Conservation (phyloP, 2,797 vertebrate species). For the Rhyacichthys aspro region DNA sequence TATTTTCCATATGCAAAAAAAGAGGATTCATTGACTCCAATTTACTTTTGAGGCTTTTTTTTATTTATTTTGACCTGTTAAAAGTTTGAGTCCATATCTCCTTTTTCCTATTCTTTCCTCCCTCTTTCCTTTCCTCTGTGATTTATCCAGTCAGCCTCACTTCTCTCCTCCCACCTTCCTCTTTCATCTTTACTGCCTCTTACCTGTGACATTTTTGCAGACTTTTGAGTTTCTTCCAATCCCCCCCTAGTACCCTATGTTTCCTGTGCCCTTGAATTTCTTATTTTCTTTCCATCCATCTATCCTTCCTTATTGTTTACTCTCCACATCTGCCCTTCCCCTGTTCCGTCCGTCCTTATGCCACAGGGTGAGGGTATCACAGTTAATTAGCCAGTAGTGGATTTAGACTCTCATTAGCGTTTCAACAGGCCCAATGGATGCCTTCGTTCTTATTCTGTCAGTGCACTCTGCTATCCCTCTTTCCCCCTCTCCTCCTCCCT, state of each 20-base stretch:
- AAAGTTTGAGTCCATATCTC: constrained; percentile 33
- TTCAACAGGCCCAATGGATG: constrained; percentile 58
- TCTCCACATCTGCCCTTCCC: constrained; percentile 5
- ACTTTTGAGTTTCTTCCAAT: not conserved
- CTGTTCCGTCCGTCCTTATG: constrained; percentile 44
- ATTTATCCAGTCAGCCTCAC: constrained; percentile 26
- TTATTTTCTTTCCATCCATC: not conserved
- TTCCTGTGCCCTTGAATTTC: not conserved
- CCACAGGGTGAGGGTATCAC: constrained; percentile 73
- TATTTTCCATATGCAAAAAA: constrained; percentile 58
- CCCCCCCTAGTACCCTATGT: not conserved
- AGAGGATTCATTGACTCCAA: constrained; percentile 8
- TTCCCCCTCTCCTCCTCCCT: not conserved
- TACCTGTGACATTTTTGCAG: constrained; percentile 5
- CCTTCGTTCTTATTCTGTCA: constrained; percentile 64
- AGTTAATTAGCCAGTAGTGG: constrained; percentile 75
- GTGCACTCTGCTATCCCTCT: constrained; percentile 25
- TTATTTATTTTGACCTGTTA: constrained; percentile 55
- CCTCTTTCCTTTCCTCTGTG: constrained; percentile 19
- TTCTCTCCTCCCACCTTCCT: constrained; percentile 9
- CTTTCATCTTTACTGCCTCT: not conserved
- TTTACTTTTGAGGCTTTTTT: not conserved
- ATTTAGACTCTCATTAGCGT: constrained; percentile 73
- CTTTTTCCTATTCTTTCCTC: constrained; percentile 1
- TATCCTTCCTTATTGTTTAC: not conserved